Evolutionary conservation across 2,113 vertebrate genomes (phyloP), one percentile per base, ranked within the genome.

Genomic region (Corydoras maculifer): DNA sequence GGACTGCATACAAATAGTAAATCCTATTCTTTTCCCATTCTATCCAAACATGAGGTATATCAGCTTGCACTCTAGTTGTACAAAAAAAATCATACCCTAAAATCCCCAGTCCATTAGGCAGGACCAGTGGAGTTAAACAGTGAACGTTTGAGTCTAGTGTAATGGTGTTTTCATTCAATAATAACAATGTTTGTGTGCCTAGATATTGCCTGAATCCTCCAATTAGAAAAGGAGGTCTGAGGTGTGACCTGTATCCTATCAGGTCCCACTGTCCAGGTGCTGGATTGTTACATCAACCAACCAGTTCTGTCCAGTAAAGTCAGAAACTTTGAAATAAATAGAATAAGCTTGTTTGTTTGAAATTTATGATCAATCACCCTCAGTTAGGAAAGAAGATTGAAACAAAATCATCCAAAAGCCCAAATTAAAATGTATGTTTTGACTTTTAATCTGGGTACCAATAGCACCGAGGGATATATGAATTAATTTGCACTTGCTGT

Each of bases 391-490:
- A 43, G 35, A 43, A 43, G 35, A 43, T 43, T 43, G n/a, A 54
- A 60, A 53, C 9, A 53, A 53, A 53, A 14, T 12, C 76, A 58
- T 43, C 64, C 58, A 15, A 70, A 48, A 61, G 58, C 71, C 70
- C 32, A 74, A 74, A 74, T 70, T 83, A 29, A 43, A 53, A 65
- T 59, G 14, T 69, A 68, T 72, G 78, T 77, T 76, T 59, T 82
- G 64, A 51, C 82, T 57, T 80, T 72, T 78, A 77, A 68, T 73
- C 76, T 78, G 82, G 79, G 80, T 83, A 86, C 81, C 83, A 78
- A 79, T 89, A 90, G 89, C 89, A 90, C 88, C 88, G 83, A 76
- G 80, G 84, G 80, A 82, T 86, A 75, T 29, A 73, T 80, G 73
- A 70, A 81, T 75, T 75, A 81, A 70, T 66, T 68, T 75, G 65